Evolutionary conservation across 2,797 vertebrate genomes (phyloP).

Genomic region (Antrozous pallidus): DNA sequence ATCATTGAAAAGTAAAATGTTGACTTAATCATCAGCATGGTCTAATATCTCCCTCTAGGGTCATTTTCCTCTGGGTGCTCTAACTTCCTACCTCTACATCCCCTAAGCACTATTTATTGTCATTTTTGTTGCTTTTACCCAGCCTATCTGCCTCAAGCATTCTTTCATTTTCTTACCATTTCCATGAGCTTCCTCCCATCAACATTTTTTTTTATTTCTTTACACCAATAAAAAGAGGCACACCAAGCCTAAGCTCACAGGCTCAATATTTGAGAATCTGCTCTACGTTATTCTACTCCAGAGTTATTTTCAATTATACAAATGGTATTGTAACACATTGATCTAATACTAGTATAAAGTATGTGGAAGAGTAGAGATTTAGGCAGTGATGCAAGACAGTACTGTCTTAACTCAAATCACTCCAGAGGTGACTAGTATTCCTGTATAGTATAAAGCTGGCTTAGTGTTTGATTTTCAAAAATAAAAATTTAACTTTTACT

Average conservation of each 20-base stretch:
- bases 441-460: not conserved
- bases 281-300: not conserved
- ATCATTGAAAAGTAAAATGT: not conserved
- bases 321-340: not conserved
- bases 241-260: not conserved
- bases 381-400: not conserved
- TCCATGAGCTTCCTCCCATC: not conserved
- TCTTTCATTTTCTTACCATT: conserved; percentile 29
- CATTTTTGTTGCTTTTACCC: not conserved
- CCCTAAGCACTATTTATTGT: not conserved
- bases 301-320: conserved; percentile 36
- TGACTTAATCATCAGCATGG: not conserved
- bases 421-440: not conserved
- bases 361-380: conserved; percentile 2
- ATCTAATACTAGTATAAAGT: not conserved
- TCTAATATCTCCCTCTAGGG: not conserved
- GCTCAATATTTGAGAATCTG: conserved; percentile 39
- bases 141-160: not conserved
- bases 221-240: conserved; percentile 40
- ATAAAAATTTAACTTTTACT: not conserved
- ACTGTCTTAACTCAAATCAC: not conserved
- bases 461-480: conserved; percentile 23
- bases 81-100: not conserved
- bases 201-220: conserved; percentile 48
- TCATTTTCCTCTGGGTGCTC: not conserved